These are phyloP conservation scores for Baryphthengus martii DNA, from an alignment of 2,113 vertebrate genomes.

Conservation along the genomic window DNA sequence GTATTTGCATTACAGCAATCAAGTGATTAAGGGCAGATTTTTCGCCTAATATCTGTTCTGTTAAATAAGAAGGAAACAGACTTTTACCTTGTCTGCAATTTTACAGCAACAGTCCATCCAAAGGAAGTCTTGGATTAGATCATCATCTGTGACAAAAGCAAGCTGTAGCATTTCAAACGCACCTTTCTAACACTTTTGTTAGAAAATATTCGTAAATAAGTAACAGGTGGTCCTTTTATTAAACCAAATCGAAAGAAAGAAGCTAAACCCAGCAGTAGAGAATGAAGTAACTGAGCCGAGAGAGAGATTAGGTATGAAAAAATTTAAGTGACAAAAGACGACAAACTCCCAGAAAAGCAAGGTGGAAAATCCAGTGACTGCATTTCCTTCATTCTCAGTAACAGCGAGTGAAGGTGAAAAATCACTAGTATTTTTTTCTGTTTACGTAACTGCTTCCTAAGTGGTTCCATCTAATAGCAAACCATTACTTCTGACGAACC, in stretches of 20 bases:
- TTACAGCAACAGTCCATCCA: constrained; percentile 94
- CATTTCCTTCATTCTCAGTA: neutral
- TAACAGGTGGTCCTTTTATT: neutral
- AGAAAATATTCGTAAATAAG: neutral
- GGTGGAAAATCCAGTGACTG: neutral
- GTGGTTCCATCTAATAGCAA: neutral
- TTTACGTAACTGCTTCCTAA: neutral
- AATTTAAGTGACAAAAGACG: neutral
- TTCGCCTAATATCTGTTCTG: neutral
- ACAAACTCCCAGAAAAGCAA: neutral
- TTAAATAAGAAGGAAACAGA: neutral
- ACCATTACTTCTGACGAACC: neutral
- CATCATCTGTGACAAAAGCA: constrained; percentile 82
- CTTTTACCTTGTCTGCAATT: constrained; percentile 92
- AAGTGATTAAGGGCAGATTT: neutral
- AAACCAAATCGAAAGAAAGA: neutral
- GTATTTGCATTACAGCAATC: neutral
- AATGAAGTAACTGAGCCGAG: neutral
- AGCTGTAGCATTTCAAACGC: constrained; percentile 45
- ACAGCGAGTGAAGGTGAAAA: neutral
- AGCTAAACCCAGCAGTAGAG: neutral
- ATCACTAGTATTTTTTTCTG: neutral
- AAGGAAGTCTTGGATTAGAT: constrained; percentile 91
- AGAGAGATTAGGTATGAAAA: neutral
- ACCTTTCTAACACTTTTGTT: neutral